Base-by-base conservation (phyloP, 2,797 vertebrate species). In the Pogonophryne albipinna region DNA sequence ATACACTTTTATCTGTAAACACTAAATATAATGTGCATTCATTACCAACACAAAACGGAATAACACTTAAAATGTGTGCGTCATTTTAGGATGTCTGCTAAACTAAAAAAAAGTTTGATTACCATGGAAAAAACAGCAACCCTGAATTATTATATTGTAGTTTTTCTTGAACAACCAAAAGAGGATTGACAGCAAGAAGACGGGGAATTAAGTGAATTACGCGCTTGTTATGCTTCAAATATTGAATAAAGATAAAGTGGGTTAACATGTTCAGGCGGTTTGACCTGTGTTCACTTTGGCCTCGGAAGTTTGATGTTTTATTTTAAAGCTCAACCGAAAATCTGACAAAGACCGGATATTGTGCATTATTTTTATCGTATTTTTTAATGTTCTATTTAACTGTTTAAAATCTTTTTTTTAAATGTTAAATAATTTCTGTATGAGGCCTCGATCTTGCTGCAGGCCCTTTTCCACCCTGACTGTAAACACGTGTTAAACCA, bases 381-480 rank as follows among this genome's bases (percentile, higher is more conserved):
- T 42, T 15, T 44, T 4, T 20, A 9, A 20, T 27, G 4, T 15
- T 47, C 16, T 0, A 10, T 66, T 55, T 5, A n/a, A 65, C 23
- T 6, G 6, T 59, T 38, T 63, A 7, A 38, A 53, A 61, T 59
- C 15, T 27, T 49, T 46, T 45, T 12, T n/a, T n/a, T n/a, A 58
- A 51, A 49, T 23, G 12, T 10, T 15, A 68, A 46, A 9, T 0
- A 0, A 60, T 53, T 38, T 72, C 10, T 27, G 10, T 11, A 23
- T 41, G 65, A 82, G 84, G 82, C 74, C 84, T 58, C 17, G n/a
- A 6, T 71, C 27, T 27, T 19, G 52, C 55, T 81, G n/a, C 38
- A 68, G 85, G 80, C 78, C 86, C 27, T 74, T 79, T 10, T 8
- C 9, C 47, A 42, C 16, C n/a, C 1, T 49, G 34, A 31, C 66